phyloP scores from a whole-genome alignment of 2,113 vertebrate species.

The Syngnathus typhle region DNA sequence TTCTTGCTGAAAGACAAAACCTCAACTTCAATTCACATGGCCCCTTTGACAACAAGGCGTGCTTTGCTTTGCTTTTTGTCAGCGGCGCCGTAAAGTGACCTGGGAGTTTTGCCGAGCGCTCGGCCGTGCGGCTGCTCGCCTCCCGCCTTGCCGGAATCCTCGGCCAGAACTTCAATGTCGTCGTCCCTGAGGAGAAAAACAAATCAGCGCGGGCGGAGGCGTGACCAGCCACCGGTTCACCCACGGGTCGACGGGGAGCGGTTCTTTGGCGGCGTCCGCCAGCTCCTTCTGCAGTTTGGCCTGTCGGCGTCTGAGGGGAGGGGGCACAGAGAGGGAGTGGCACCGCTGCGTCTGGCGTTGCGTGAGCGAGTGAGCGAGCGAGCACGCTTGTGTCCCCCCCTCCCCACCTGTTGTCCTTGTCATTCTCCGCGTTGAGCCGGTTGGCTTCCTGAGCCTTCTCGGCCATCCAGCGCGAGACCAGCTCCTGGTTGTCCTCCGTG shows the following conservation, averaged over 20 bases:
- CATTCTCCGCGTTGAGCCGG: slow-evolving; percentile 91
- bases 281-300: slow-evolving; percentile 94
- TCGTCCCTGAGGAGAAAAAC: slow-evolving; percentile 78
- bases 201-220: neutral
- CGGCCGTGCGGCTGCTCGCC: slow-evolving; percentile 79
- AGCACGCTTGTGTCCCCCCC: neutral
- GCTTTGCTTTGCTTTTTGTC: no score
- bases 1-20: slow-evolving; percentile 74
- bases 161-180: slow-evolving; percentile 90
- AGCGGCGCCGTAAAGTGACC: slow-evolving; percentile 55
- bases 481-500: slow-evolving; percentile 93
- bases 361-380: no score
- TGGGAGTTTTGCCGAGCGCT: slow-evolving; percentile 68
- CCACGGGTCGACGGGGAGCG: slow-evolving; percentile 87
- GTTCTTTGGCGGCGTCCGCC: slow-evolving; percentile 95
- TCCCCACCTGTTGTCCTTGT: slow-evolving; percentile 87
- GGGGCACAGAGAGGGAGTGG: neutral
- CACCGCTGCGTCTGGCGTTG: no score
- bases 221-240: slow-evolving; percentile 39
- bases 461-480: slow-evolving; percentile 96
- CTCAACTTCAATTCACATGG: no score
- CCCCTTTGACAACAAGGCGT: neutral
- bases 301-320: slow-evolving; percentile 77
- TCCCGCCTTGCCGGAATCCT: slow-evolving; percentile 78
- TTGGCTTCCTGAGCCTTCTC: slow-evolving; percentile 98